A percentile compares a stretch with the other conserved stretches of the same genome.
Evolutionary conservation across 2,888 invertebrate genomes (phyloP).

Genomic region (Lasioglossum lativentre): DNA sequence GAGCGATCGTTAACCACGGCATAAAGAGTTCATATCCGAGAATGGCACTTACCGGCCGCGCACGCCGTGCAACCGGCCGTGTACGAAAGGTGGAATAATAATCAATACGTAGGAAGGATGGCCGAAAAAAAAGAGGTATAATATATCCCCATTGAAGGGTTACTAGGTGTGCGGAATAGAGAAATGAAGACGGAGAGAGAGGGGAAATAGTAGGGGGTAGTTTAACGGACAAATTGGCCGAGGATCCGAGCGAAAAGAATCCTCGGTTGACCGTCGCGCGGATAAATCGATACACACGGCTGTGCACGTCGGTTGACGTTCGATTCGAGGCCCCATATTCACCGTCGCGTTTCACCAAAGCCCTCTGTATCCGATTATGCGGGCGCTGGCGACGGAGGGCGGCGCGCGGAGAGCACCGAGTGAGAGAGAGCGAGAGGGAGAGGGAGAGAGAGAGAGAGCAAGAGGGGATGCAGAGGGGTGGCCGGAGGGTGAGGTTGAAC

Average conservation of each 20-base stretch:
- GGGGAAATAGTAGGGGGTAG: conserved; percentile 9
- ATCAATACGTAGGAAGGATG: conserved; percentile 62
- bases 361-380: conserved; percentile 48
- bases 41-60: conserved; percentile 68
- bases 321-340: conserved; percentile 34
- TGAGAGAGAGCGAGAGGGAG: too few species aligned
- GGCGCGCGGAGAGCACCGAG: not conserved
- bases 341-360: conserved; percentile 36
- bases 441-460: not conserved
- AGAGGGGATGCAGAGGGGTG: not conserved
- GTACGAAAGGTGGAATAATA: conserved; percentile 67
- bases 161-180: conserved; percentile 7
- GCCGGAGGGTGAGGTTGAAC: not conserved
- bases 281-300: conserved; percentile 30
- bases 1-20: conserved; percentile 79
- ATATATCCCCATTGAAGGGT: conserved; percentile 54
- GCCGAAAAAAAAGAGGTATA: conserved; percentile 33
- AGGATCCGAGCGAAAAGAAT: conserved; percentile 31
- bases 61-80: conserved; percentile 34
- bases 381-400: not conserved
- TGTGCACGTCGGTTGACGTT: conserved; percentile 23
- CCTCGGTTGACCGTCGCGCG: conserved; percentile 34
- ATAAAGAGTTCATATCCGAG: conserved; percentile 75
- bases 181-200: not conserved
- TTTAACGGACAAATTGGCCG: conserved; percentile 68